phyloP scores from a whole-genome alignment of 1,140 invertebrate species.

The Aporrectodea caliginosa region DNA sequence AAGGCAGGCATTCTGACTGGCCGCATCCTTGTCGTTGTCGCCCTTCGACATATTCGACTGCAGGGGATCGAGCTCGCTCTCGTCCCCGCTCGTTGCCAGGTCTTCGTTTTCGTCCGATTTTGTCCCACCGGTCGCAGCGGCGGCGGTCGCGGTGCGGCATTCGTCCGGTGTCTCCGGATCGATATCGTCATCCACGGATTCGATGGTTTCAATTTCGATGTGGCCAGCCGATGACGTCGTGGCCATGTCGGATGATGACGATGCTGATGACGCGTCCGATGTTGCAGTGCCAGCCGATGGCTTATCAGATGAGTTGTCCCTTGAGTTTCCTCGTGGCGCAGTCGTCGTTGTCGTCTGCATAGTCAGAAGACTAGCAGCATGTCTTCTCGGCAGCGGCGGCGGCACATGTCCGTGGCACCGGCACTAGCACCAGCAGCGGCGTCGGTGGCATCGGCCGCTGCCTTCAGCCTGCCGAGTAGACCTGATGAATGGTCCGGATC shows the following conservation, averaged over 20 bases:
- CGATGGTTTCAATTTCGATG: too few species aligned
- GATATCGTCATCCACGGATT: not conserved
- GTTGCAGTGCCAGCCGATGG: too few species aligned
- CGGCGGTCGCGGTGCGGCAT: not conserved
- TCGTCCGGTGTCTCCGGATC: not conserved
- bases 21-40: not conserved
- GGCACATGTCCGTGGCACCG: too few species aligned
- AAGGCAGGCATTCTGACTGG: not conserved
- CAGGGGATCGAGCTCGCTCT: not conserved
- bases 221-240: not conserved
- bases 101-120: not conserved
- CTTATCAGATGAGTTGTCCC: too few species aligned
- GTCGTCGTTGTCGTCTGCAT: too few species aligned
- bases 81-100: not conserved
- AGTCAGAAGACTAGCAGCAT: too few species aligned
- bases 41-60: not conserved
- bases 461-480: too few species aligned
- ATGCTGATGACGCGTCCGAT: not conserved
- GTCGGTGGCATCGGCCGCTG: too few species aligned
- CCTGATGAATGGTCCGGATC: too few species aligned
- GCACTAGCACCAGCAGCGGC: too few species aligned
- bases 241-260: not conserved
- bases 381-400: too few species aligned
- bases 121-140: not conserved
- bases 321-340: too few species aligned